Conservation (phyloP, 92 coral and sea anemone species). For the Hydrozoanthus gracilis region DNA sequence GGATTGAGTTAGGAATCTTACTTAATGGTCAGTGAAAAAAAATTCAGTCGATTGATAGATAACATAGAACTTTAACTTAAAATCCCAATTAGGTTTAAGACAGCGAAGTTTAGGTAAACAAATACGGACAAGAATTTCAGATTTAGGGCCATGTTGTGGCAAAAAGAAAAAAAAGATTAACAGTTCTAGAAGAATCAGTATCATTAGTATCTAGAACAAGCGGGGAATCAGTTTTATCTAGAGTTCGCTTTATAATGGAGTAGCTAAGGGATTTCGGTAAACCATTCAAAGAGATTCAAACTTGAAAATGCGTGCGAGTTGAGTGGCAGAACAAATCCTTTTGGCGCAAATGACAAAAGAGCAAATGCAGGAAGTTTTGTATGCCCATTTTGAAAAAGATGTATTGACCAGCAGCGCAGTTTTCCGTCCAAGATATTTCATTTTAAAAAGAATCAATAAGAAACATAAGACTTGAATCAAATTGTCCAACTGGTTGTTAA, state of each 20-base stretch:
- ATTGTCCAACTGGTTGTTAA: constrained; percentile 5
- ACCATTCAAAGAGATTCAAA: constrained; percentile 38
- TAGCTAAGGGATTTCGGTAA: constrained; percentile 22
- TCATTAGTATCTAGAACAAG: not conserved
- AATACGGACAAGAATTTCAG: not conserved
- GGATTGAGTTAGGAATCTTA: too few relatives aligned
- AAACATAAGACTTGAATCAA: constrained; percentile 33
- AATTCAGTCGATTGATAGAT: not conserved
- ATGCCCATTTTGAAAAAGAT: constrained; percentile 6
- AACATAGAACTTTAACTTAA: not conserved
- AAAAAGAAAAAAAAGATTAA: not conserved
- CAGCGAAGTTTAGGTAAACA: constrained; percentile 7
- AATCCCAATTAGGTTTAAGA: not conserved
- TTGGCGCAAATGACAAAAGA: constrained; percentile 13
- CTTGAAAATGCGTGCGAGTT: not conserved
- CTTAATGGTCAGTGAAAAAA: not conserved
- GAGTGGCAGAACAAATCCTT: constrained; percentile 23
- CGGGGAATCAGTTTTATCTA: not conserved
- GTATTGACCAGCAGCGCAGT: constrained; percentile 43
- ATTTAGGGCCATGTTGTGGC: not conserved
- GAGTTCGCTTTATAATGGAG: not conserved
- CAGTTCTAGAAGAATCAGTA: not conserved
- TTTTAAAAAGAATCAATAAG: constrained; percentile 39
- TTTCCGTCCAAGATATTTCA: constrained; percentile 44
- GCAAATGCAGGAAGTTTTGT: constrained; percentile 32